phyloP scores from a whole-genome alignment of 2,113 vertebrate genomes.

The Sinocyclocheilus anophthalmus region DNA sequence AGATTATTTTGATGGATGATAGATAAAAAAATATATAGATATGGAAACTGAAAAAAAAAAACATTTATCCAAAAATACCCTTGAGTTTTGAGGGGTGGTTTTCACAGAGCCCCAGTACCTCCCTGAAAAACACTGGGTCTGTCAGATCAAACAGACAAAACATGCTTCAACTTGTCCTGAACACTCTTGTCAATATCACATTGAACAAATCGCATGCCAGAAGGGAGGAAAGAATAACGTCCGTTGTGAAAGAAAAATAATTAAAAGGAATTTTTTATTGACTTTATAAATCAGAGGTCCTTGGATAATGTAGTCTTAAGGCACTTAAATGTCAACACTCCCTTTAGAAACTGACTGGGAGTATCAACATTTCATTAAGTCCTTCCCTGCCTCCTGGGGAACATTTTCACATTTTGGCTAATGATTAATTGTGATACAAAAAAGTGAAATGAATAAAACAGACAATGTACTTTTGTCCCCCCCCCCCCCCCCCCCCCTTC shows the following conservation, averaged over 20 bases:
- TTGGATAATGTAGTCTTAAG: background rate
- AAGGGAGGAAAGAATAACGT: background rate
- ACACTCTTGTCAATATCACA: background rate
- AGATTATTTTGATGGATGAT: background rate
- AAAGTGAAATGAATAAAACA: background rate
- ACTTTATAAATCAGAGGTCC: background rate
- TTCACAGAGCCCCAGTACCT: background rate
- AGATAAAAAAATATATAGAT: background rate
- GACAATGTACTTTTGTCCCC: background rate
- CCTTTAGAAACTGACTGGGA: background rate
- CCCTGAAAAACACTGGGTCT: background rate
- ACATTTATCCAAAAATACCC: background rate
- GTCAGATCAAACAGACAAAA: background rate
- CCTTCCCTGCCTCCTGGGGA: background rate
- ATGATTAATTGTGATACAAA: background rate
- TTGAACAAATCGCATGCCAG: background rate
- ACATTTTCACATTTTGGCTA: background rate
- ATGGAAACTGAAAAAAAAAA: slow-evolving; percentile 1
- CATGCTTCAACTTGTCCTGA: slow-evolving; percentile 29
- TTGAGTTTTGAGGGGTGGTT: background rate
- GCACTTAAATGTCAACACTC: background rate
- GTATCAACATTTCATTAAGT: background rate
- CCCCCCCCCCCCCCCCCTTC: too few relatives aligned
- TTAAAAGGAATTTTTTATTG: background rate
- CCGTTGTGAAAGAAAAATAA: background rate